Conservation (phyloP, 2,113 vertebrate genomes). For the Dasypus novemcinctus region DNA sequence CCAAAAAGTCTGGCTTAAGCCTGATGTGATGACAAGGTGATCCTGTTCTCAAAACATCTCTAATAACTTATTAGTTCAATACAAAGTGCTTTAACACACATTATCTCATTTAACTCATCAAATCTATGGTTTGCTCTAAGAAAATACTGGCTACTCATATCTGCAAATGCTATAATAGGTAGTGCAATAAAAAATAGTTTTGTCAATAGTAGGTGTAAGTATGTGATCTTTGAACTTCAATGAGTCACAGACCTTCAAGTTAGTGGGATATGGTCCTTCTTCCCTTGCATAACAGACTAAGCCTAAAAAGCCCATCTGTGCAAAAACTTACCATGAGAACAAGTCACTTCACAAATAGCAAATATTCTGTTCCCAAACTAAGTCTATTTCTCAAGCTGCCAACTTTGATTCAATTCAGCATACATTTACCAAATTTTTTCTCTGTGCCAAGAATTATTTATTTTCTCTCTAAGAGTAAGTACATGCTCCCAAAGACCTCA, state of each 20-base stretch:
- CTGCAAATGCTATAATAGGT: neutral
- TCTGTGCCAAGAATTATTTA: neutral
- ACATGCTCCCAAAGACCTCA: neutral
- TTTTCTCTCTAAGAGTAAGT: neutral
- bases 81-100: neutral
- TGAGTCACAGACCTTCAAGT: neutral
- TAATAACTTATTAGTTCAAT: neutral
- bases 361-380: neutral
- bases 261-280: neutral
- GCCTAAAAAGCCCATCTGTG: neutral
- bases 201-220: neutral
- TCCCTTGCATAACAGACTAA: neutral
- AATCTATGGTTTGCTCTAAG: neutral
- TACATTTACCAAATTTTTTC: neutral
- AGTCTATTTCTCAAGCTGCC: neutral
- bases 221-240: neutral
- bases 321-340: neutral
- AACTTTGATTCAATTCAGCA: neutral
- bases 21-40: neutral
- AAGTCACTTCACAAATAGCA: neutral
- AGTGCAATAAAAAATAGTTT: neutral
- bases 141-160: neutral
- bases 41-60: neutral
- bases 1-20: neutral
- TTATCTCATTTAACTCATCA: conserved; percentile 9